Evolutionary conservation across 1,140 invertebrate species (phyloP).

Genomic region (Drosophila quadrilineata): DNA sequence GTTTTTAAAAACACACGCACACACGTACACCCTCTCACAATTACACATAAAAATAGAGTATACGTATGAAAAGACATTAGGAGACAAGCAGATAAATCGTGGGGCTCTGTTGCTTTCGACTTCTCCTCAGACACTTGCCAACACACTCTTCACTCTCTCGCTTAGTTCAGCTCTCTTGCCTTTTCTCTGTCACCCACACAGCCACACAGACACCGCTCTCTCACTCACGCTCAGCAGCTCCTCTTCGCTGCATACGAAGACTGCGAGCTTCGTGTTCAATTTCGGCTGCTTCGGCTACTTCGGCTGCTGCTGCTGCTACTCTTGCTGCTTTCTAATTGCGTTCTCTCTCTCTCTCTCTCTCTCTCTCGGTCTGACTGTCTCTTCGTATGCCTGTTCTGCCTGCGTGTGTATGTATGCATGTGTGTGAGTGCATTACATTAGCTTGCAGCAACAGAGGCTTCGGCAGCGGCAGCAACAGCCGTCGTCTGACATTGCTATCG

Average conservation of each 20-base stretch:
- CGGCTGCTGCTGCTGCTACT: slow-evolving; percentile 62
- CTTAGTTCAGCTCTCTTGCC: slow-evolving; percentile 2
- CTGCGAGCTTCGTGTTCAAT: slow-evolving; percentile 42
- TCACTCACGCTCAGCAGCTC: background rate
- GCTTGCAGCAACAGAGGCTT: slow-evolving; percentile 42
- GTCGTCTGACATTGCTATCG: slow-evolving; percentile 32
- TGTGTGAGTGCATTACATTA: slow-evolving; percentile 70
- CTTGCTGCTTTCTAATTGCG: slow-evolving; percentile 72
- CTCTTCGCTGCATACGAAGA: slow-evolving; percentile 49
- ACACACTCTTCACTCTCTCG: background rate
- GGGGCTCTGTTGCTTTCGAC: no score
- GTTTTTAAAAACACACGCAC: no score
- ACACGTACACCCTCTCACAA: no score
- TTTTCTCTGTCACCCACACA: slow-evolving; percentile 1
- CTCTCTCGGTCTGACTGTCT: no score
- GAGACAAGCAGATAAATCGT: background rate
- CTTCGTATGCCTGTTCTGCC: slow-evolving; percentile 7
- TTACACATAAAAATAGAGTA: no score
- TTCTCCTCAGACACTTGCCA: no score
- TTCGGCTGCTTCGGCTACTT: slow-evolving; percentile 60
- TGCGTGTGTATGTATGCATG: slow-evolving; percentile 8
- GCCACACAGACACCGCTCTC: no score
- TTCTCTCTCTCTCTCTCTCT: no score
- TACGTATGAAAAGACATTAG: background rate
- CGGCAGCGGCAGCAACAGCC: slow-evolving; percentile 29